Conservation (phyloP, 2,113 vertebrate species). For the Cinclus cinclus region DNA sequence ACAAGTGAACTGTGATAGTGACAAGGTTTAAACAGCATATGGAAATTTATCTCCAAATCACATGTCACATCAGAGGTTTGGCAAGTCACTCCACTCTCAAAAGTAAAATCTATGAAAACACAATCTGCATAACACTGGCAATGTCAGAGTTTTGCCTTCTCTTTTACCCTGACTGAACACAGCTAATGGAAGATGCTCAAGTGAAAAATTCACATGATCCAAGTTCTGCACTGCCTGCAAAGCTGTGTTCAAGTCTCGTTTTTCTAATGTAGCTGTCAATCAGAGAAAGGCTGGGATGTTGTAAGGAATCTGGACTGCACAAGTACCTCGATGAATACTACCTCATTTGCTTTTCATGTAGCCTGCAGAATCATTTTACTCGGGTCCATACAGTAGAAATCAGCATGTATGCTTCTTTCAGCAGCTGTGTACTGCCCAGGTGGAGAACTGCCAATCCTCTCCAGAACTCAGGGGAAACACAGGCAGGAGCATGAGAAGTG, state of each 20-base stretch:
- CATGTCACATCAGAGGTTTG: not conserved
- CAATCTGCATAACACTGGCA: conserved; percentile 11
- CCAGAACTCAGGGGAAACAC: not conserved
- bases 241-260: not conserved
- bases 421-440: not conserved
- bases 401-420: accelerated
- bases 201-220: not conserved
- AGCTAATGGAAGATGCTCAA: not conserved
- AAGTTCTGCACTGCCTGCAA: not conserved
- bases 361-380: not conserved
- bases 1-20: not conserved
- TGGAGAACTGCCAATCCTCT: not conserved
- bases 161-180: not conserved
- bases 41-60: conserved; percentile 38
- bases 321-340: not conserved
- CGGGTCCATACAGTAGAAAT: not conserved
- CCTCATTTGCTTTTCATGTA: not conserved
- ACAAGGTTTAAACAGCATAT: conserved; percentile 21
- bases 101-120: conserved; percentile 8
- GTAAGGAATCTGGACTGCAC: not conserved
- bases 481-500: not conserved
- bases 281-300: not conserved
- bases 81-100: not conserved
- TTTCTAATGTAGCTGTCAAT: not conserved
- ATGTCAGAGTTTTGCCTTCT: not conserved